phyloP scores from a whole-genome alignment of 2,113 vertebrate species.

The Syrmaticus mikado region DNA sequence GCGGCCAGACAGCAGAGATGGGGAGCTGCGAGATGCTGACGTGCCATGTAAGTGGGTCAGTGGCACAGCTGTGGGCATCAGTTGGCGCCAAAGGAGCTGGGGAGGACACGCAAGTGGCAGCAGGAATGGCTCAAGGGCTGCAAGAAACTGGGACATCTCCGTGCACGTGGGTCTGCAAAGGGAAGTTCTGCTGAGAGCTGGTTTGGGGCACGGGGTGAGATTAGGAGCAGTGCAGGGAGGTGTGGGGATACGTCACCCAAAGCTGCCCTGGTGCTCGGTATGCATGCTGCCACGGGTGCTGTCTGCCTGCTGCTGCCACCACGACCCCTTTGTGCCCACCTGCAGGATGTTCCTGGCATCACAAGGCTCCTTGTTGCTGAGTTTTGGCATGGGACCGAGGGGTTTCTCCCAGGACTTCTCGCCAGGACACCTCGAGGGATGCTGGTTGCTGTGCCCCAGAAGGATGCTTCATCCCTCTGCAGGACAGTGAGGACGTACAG shows the following conservation, averaged over 20 bases:
- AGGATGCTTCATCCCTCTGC: neutral
- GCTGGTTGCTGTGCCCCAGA: neutral
- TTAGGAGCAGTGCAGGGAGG: neutral
- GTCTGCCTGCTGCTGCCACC: neutral
- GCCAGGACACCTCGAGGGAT: neutral
- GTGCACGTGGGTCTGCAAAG: conserved; percentile 11
- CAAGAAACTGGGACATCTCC: conserved; percentile 45
- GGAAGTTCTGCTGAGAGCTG: neutral
- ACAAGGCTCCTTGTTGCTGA: neutral
- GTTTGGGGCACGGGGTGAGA: neutral
- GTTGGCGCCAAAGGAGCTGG: neutral
- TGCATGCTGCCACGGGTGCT: neutral
- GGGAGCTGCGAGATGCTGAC: neutral
- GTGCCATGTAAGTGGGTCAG: conserved; percentile 44
- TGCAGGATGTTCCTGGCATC: neutral
- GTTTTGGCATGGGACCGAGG: accelerated
- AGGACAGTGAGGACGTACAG: neutral
- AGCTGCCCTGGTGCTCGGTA: neutral
- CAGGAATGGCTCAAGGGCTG: conserved; percentile 35
- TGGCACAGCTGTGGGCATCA: conserved; percentile 34
- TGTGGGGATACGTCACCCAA: neutral
- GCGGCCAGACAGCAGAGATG: neutral
- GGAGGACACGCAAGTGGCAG: conserved; percentile 19
- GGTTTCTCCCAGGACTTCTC: accelerated
- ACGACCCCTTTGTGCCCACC: neutral